These are phyloP conservation scores for Gorsachius magnificus DNA, from an alignment of 2,797 vertebrate species.

Conservation along the genomic window DNA sequence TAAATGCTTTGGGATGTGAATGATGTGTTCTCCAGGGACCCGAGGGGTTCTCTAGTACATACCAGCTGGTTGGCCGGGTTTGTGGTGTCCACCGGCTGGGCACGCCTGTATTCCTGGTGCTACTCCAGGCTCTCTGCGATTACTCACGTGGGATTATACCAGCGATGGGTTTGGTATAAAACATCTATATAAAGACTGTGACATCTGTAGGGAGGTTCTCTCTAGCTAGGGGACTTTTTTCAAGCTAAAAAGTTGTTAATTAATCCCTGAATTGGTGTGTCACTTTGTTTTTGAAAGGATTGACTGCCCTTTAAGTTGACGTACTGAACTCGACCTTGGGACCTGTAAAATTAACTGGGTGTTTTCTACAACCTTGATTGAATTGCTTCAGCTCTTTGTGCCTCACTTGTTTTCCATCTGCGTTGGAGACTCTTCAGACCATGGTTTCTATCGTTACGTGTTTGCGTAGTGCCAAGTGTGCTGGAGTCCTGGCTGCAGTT, in stretches of 20 bases:
- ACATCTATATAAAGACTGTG: not conserved
- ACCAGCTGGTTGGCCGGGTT: not conserved
- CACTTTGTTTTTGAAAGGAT: not conserved
- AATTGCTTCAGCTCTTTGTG: not conserved
- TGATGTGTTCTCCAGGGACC: not conserved
- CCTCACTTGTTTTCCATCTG: not conserved
- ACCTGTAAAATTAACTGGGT: not conserved
- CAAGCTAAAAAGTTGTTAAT: not conserved
- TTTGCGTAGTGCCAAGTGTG: not conserved
- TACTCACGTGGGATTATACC: not conserved
- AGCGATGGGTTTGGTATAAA: not conserved
- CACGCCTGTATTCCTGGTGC: not conserved
- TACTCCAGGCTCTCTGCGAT: not conserved
- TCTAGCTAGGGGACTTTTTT: not conserved
- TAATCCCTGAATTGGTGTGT: not conserved
- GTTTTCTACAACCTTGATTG: not conserved
- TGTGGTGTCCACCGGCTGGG: not conserved
- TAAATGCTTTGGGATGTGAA: not conserved
- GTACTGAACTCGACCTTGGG: not conserved
- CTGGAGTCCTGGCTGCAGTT: not conserved
- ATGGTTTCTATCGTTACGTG: not conserved
- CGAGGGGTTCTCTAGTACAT: not conserved
- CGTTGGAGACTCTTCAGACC: not conserved
- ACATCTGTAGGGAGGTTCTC: not conserved
- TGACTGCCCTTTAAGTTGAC: not conserved